Evolutionary conservation across 2,888 invertebrate genomes (phyloP).

Genomic region (Cheilosia vulpina): DNA sequence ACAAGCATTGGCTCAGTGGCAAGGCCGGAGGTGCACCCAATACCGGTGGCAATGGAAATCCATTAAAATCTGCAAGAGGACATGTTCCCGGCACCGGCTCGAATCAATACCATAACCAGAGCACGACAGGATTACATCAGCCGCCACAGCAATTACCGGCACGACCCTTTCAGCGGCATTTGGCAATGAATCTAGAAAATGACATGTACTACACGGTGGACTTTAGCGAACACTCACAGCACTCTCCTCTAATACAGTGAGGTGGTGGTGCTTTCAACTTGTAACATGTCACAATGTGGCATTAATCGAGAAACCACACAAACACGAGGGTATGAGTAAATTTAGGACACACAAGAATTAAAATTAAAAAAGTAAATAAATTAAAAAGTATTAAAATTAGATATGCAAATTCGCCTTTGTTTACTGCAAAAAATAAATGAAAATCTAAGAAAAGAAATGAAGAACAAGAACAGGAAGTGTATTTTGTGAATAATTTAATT

Average conservation of each 20-base stretch:
- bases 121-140: constrained; percentile 78
- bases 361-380: constrained; percentile 29
- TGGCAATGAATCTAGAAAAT: constrained; percentile 87
- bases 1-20: constrained; percentile 86
- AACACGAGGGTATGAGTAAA: constrained; percentile 48
- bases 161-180: constrained; percentile 84
- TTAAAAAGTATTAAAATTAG: constrained; percentile 51
- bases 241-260: constrained; percentile 90
- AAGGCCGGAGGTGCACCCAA: constrained; percentile 82
- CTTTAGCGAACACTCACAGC: constrained; percentile 89
- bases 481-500: constrained; percentile 50
- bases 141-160: constrained; percentile 80
- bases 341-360: constrained; percentile 46
- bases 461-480: constrained; percentile 25
- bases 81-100: constrained; percentile 76
- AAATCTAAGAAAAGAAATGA: constrained; percentile 6
- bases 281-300: constrained; percentile 42
- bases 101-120: constrained; percentile 71
- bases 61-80: constrained; percentile 72
- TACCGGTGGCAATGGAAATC: constrained; percentile 72
- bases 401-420: constrained; percentile 71
- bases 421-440: constrained; percentile 63
- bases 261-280: constrained; percentile 53
- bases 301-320: constrained; percentile 24
- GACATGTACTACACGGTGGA: constrained; percentile 92